phyloP scores from a whole-genome alignment of 2,888 invertebrate genomes.

The Agriotes lineatus region DNA sequence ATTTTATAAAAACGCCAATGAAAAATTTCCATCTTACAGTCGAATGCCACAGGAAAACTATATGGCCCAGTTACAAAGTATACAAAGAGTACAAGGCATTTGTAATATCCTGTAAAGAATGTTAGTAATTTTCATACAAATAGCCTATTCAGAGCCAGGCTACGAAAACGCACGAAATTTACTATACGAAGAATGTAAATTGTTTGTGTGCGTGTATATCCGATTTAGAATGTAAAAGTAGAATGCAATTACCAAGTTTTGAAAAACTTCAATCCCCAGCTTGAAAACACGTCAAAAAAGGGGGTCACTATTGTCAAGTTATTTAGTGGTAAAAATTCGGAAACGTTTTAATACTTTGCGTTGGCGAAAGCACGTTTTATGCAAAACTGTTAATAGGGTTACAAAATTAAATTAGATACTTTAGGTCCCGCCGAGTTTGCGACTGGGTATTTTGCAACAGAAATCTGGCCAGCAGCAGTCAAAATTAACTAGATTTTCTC shows the following conservation, averaged over 20 bases:
- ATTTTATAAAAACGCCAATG: too few species aligned
- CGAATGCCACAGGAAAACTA: neutral
- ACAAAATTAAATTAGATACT: slow-evolving; percentile 3
- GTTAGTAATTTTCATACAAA: slow-evolving; percentile 16
- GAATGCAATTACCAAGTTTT: neutral
- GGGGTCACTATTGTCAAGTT: neutral
- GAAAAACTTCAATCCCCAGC: neutral
- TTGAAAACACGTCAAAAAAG: neutral
- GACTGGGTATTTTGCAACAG: slow-evolving; percentile 3
- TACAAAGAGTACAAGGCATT: neutral
- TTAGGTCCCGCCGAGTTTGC: neutral
- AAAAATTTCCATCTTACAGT: too few species aligned
- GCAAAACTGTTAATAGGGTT: slow-evolving; percentile 12
- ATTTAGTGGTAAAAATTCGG: neutral
- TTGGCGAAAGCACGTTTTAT: slow-evolving; percentile 9
- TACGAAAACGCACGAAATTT: slow-evolving; percentile 4
- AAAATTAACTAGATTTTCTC: slow-evolving; percentile 1
- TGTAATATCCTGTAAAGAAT: slow-evolving; percentile 16
- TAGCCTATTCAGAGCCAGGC: neutral
- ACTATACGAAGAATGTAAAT: slow-evolving; percentile 4
- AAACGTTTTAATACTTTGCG: neutral
- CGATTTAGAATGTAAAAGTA: neutral
- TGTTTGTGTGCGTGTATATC: neutral
- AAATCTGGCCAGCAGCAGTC: neutral
- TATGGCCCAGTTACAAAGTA: neutral